phyloP scores from a whole-genome alignment of 2,797 vertebrate genomes.

The Chaetodon trifasciatus region DNA sequence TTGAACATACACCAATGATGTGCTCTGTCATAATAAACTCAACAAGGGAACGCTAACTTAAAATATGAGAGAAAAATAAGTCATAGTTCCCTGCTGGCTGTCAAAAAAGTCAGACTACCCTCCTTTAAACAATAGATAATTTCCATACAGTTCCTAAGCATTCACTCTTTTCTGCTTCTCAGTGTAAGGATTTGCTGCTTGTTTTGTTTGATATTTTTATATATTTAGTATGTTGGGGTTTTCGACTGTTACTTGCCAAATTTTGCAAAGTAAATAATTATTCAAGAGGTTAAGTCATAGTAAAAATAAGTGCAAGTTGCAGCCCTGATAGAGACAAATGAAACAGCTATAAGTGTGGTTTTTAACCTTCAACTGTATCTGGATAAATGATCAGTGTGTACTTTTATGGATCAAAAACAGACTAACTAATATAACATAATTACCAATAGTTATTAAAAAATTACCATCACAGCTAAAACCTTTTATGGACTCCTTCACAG shows the following conservation, averaged over 20 bases:
- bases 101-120: neutral
- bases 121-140: neutral
- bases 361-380: neutral
- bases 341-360: neutral
- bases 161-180: neutral
- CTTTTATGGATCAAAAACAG: slow-evolving; percentile 23
- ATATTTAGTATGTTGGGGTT: neutral
- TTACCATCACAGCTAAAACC: neutral
- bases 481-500: slow-evolving; percentile 15
- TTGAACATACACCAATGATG: neutral
- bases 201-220: neutral
- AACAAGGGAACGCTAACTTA: neutral
- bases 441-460: slow-evolving; percentile 27
- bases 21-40: neutral
- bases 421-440: slow-evolving; percentile 6
- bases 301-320: neutral
- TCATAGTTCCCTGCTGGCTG: neutral
- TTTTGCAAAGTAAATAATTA: neutral
- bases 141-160: neutral
- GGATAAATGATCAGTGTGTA: neutral
- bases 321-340: neutral
- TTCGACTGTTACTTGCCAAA: too few species aligned
- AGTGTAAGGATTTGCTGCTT: neutral
- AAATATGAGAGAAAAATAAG: neutral
- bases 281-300: neutral